Conservation (phyloP, 1,140 invertebrate genomes). For the Drosophila rhopaloa region DNA sequence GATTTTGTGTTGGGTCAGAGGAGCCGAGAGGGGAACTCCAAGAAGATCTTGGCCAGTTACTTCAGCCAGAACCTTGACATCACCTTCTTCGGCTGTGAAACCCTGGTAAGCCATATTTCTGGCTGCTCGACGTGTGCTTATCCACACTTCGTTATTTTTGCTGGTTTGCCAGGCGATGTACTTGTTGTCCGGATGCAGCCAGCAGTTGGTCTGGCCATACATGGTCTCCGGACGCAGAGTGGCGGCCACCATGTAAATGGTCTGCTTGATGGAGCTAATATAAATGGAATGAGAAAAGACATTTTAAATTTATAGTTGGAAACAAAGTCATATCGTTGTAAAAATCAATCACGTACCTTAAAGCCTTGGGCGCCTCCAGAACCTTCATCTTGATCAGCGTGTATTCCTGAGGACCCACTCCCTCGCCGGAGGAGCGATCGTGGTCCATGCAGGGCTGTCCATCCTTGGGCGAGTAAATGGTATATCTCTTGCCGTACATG, state of each 20-base stretch:
- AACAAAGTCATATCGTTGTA: not conserved
- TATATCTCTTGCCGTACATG: constrained; percentile 98
- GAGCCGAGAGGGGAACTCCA: constrained; percentile 92
- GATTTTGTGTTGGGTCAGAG: constrained; percentile 91
- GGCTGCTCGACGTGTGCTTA: constrained; percentile 95
- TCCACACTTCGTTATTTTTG: constrained; percentile 91
- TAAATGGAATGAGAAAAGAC: fast-evolving
- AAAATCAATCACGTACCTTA: constrained; percentile 86
- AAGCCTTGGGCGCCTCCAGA: constrained; percentile 89
- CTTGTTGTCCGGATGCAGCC: constrained; percentile 97
- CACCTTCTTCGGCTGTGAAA: constrained; percentile 93
- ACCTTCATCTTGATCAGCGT: constrained; percentile 98
- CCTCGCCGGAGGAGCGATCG: constrained; percentile 97
- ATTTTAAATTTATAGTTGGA: not conserved
- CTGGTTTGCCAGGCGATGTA: constrained; percentile 94
- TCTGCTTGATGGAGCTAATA: constrained; percentile 56
- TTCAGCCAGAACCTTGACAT: constrained; percentile 89
- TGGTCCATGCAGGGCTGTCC: constrained; percentile 99
- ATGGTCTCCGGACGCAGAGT: constrained; percentile 99
- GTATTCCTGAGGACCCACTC: constrained; percentile 99
- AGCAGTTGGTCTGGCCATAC: constrained; percentile 99
- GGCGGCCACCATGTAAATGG: constrained; percentile 92
- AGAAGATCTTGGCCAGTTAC: constrained; percentile 92
- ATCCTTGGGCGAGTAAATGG: constrained; percentile 98
- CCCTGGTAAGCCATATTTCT: constrained; percentile 98